Evolutionary conservation across 2,888 invertebrate species (phyloP), one percentile per base, ranked within the genome.

Genomic region (Sinotaia quadrata): DNA sequence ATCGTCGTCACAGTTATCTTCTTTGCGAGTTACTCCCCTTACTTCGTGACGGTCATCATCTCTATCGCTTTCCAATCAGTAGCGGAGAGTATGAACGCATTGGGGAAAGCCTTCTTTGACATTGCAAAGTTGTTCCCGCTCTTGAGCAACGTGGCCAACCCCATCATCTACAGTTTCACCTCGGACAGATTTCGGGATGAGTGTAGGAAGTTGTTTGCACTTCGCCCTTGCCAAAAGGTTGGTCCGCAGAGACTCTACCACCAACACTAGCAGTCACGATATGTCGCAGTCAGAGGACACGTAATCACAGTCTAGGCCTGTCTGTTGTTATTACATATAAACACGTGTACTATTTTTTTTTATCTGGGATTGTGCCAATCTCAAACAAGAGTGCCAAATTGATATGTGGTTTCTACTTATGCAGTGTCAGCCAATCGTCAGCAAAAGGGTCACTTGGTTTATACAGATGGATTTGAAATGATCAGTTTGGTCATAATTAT

Each of bases 151-250:
- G 78, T 81, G 10, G 69, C 84, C 12, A 84, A 84, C 68, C 84
- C 84, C 0, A 68, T 83, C 57, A 83, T 84, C 61, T 84, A 84
- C 69, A 81, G 82, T 61, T 78, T 82, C 61, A 79, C 80, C 47
- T 81, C 81, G 57, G 74, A 75, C 24, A 75, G 76, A 44, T 84
- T 84, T 72, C 63, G 82, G 31, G 51, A 66, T 7, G 80, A 73
- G 67, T 51, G 72, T n/a, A 54, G 65, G 47, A 72, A 72, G 27
- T 58, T 75, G 33, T 44, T 72, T 63, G 68, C 59, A 7, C 58
- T 67, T 34, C 58, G 63, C 31, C 65, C 65, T 0, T 65, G 52
- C 54, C 37, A 29, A 21, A 21, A 4, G 44, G 33, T 56, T 3
- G 24, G 10, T 47, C 7, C 33, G 15, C 0, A 44, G 44, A n/a